Evolutionary conservation across 2,113 vertebrate species (phyloP), one percentile per base, ranked within the genome.

Genomic region (western clawed frog (Xenopus tropicalis)): DNA sequence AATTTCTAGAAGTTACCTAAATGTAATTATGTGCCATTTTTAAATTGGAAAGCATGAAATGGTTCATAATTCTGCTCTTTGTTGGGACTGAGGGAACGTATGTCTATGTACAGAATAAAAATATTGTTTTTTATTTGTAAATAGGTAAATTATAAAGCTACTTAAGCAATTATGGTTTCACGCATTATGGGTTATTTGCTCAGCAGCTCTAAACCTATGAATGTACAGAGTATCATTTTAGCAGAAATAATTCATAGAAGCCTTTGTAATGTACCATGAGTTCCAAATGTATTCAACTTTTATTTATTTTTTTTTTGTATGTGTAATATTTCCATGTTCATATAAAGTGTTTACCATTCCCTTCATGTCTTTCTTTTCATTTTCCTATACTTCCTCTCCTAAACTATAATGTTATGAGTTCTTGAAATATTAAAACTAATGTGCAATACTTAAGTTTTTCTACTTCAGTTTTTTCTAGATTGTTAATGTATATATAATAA

Each of bases 221-320:
- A 66, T 66, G 64, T 48, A 66, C 20, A 66, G 17, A 66, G 29
- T 66, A 66, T 66, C 22, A 66, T 66, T 66, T 66, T 66, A 66
- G 44, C 42, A 48, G 64, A 23, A 46, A 21, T 66, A 66, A 66
- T 48, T 66, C 17, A 48, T 66, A 23, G 42, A 20, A 65, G 12
- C 37, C 20, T 66, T 66, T 66, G 43, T 66, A 66, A 46, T 66
- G 37, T 46, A 66, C 21, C 11, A 66, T 23, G 12, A 22, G 44
- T 44, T n/a, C 44, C n/a, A 65, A 65, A 44, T 46, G 11, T 44
- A 44, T 21, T 44, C 4, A 12, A 37, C 16, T n/a, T 21, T 43
- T 37, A 37, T 37, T 37, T 29, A 7, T 29, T 29, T 48, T 48
- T 51, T 48, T 23, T 48, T 48, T 51, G 43, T 66, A 22, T 23